Evolutionary conservation across 2,113 vertebrate species (phyloP).

Genomic region (Hoplias malabaricus): DNA sequence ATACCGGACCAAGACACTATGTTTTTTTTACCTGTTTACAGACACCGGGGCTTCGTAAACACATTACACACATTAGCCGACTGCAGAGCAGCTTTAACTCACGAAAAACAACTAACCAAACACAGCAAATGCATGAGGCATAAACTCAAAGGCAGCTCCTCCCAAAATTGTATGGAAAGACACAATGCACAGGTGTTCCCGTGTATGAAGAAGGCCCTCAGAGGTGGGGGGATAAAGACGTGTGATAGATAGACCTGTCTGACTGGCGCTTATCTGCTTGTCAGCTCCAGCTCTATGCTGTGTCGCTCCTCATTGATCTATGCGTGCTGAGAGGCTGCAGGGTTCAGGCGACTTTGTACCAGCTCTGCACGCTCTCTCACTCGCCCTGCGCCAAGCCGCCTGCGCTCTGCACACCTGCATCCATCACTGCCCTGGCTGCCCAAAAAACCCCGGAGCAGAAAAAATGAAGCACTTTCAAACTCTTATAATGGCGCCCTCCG

Average conservation of each 20-base stretch:
- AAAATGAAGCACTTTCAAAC: slow-evolving; percentile 24
- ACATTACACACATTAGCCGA: no score
- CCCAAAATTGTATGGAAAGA: not conserved
- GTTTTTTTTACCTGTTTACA: no score
- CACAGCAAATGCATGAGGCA: no score
- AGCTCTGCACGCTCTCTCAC: slow-evolving; percentile 7
- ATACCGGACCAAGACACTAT: no score
- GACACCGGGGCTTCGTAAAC: no score
- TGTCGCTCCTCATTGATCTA: slow-evolving; percentile 40
- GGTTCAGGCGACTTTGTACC: slow-evolving; percentile 17
- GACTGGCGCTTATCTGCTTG: slow-evolving; percentile 48
- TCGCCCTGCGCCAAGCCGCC: not conserved
- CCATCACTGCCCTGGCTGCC: slow-evolving; percentile 36
- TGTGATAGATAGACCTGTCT: slow-evolving; percentile 49
- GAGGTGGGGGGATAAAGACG: slow-evolving; percentile 30
- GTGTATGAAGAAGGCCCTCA: not conserved
- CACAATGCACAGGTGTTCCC: not conserved
- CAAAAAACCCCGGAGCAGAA: not conserved
- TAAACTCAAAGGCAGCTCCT: no score
- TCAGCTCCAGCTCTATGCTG: slow-evolving; percentile 34
- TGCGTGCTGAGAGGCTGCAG: slow-evolving; percentile 21
- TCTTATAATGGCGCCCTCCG: slow-evolving; percentile 30
- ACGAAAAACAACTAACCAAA: no score
- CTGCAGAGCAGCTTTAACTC: no score
- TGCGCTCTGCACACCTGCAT: slow-evolving; percentile 22